Conservation (phyloP, 2,113 vertebrate species). For the Tragelaphus scriptus region DNA sequence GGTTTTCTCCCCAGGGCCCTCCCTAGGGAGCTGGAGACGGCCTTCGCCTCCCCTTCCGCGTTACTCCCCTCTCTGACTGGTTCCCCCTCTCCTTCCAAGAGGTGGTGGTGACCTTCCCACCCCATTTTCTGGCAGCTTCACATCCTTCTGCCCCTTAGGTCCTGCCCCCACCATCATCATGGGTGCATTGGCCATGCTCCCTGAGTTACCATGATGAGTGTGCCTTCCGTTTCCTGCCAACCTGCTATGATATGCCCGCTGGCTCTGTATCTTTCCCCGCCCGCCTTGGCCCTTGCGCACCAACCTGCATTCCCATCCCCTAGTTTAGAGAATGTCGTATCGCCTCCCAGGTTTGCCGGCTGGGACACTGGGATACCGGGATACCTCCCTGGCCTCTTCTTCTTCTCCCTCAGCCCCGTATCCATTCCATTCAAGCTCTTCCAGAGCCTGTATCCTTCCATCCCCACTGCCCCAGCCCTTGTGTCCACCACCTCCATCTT, state of each 20-base stretch:
- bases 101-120: neutral
- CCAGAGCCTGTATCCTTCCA: neutral
- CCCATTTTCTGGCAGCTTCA: rapidly evolving
- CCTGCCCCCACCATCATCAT: rapidly evolving
- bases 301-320: neutral
- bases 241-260: rapidly evolving
- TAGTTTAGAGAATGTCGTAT: too few relatives aligned
- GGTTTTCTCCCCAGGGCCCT: neutral
- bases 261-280: neutral
- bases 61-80: neutral
- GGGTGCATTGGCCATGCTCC: rapidly evolving
- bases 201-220: rapidly evolving
- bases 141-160: neutral
- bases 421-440: neutral
- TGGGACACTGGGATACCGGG: neutral
- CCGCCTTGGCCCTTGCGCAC: neutral
- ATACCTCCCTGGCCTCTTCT: too few relatives aligned
- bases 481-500: too few relatives aligned
- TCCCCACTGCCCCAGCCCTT: neutral
- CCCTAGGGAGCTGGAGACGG: neutral
- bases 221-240: neutral
- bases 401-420: rapidly evolving
- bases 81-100: neutral
- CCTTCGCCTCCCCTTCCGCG: rapidly evolving
- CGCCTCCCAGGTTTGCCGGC: too few relatives aligned